Base-by-base conservation (phyloP, 2,797 vertebrate species). In the Remorina albescens region DNA sequence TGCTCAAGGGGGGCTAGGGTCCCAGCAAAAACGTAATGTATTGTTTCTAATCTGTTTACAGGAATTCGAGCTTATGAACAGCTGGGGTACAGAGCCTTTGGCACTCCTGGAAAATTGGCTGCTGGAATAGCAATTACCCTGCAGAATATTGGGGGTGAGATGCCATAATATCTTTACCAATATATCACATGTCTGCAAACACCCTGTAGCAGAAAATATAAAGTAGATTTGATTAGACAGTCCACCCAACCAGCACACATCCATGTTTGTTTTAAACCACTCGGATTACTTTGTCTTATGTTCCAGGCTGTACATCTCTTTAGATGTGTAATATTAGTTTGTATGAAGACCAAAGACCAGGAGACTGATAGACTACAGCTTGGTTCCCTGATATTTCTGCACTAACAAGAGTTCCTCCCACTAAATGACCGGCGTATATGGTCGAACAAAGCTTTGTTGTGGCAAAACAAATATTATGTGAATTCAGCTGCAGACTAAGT, bases 1-100 rank as follows among this genome's bases (percentile, higher is more conserved):
- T 60, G 41, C 61, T 64, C 19, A 13, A 23, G 68, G 16, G 16
- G 23, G 55, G 19, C 23, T n/a, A n/a, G n/a, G 30, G 9, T 53
- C 46, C 70, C 39, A 39, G 25, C 37, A 67, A 74, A 50, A 56
- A 12, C 41, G 34, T 47, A 54, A 51, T n/a, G 62, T 58, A 39
- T 85, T 84, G 58, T 57, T 34, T 75, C 41, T 76, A 65, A 84
- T 80, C 54, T 74, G 10, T 2, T 87, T 80, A 47, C 55, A 99
- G 97, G 97, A 76, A 98, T 99, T 82, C 95, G 97, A 0, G 97
- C 97, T 69, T 99, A 99, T 11, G 97, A 99, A 76, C 95, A 97
- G 91, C 91, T 99, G 86, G 97, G 97, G 21, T 95, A 93, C 85
- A 94, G 96, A 66, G 97, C 97, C 69, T 99, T 99, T 13, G 97